Evolutionary conservation across 1,140 invertebrate species (phyloP).

Genomic region (Drosophila ironensis): DNA sequence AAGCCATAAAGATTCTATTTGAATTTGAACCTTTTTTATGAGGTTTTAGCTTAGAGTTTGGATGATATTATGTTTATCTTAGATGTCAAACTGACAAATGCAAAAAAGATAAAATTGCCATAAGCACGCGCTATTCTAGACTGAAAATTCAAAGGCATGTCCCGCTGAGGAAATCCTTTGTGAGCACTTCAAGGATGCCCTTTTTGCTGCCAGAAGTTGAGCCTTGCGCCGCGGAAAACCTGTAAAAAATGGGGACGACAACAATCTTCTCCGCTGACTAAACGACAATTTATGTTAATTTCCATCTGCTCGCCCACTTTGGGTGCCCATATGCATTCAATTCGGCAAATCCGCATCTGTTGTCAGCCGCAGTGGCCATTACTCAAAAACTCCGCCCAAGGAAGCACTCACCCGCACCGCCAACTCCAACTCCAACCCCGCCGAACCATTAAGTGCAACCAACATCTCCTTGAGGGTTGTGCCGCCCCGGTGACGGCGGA

Average conservation of each 20-base stretch:
- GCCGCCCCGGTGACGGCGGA: slow-evolving; percentile 5
- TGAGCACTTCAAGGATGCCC: background rate
- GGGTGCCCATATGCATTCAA: slow-evolving; percentile 67
- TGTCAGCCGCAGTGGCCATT: slow-evolving; percentile 70
- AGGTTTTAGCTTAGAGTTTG: too few relatives aligned
- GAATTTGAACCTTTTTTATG: too few relatives aligned
- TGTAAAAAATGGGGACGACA: slow-evolving; percentile 45
- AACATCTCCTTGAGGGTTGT: slow-evolving; percentile 64
- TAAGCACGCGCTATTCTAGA: too few relatives aligned
- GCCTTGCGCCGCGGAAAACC: slow-evolving; percentile 2
- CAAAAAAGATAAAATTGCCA: too few relatives aligned
- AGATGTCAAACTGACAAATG: too few relatives aligned
- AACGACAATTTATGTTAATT: slow-evolving; percentile 74
- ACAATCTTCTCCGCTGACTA: slow-evolving; percentile 48
- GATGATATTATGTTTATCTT: too few relatives aligned
- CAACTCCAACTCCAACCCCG: background rate
- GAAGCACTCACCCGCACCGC: slow-evolving; percentile 5
- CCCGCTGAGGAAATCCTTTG: too few relatives aligned
- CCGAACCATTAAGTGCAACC: slow-evolving; percentile 71
- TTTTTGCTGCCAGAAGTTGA: too few relatives aligned
- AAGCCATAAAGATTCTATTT: too few relatives aligned
- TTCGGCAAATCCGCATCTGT: slow-evolving; percentile 71
- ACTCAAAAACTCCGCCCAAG: slow-evolving; percentile 58
- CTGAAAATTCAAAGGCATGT: too few relatives aligned
- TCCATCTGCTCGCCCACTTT: slow-evolving; percentile 11